A percentile compares a stretch with the other conserved stretches of the same genome.
phyloP scores from a whole-genome alignment of 2,113 vertebrate genomes.

The Hirundichthys speculiger region DNA sequence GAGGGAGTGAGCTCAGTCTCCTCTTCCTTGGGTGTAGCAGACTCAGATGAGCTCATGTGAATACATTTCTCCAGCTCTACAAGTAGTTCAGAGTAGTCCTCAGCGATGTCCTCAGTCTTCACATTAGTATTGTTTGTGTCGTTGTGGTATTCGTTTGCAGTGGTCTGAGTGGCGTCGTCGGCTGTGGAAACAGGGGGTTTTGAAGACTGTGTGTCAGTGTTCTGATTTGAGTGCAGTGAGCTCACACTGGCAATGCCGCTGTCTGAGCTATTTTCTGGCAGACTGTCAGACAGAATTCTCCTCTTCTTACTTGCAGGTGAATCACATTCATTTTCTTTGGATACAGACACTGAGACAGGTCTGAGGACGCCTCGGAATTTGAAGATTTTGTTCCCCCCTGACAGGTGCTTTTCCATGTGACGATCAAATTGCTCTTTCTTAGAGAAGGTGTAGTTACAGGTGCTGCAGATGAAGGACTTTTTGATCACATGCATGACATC shows the following conservation, averaged over 20 bases:
- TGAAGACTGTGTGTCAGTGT: constrained; percentile 55
- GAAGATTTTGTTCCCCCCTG: constrained; percentile 86
- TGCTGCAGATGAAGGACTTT: constrained; percentile 97
- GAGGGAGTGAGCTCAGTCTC: constrained; percentile 35
- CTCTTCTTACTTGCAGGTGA: constrained; percentile 83
- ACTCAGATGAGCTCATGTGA: constrained; percentile 63
- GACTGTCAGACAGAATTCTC: constrained; percentile 68
- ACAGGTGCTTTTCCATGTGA: constrained; percentile 97
- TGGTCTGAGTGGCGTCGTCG: constrained; percentile 64
- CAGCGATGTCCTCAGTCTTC: constrained; percentile 79
- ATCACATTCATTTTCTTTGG: constrained; percentile 79
- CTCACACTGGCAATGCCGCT: constrained; percentile 64
- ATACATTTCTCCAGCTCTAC: constrained; percentile 71
- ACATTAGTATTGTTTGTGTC: constrained; percentile 67
- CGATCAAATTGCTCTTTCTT: constrained; percentile 98
- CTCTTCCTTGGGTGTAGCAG: constrained; percentile 66
- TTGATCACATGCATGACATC: constrained; percentile 96
- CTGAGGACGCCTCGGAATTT: constrained; percentile 90
- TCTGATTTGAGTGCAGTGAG: constrained; percentile 53
- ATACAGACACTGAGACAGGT: constrained; percentile 72
- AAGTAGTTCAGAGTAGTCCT: constrained; percentile 78
- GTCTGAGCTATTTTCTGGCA: constrained; percentile 77
- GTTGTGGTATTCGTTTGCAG: constrained; percentile 29
- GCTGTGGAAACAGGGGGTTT: constrained; percentile 65
- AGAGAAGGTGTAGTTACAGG: constrained; percentile 98